A percentile compares a stretch with the other conserved stretches of the same genome.
phyloP scores from a whole-genome alignment of 2,113 vertebrate species.

The Tupaia chinensis region DNA sequence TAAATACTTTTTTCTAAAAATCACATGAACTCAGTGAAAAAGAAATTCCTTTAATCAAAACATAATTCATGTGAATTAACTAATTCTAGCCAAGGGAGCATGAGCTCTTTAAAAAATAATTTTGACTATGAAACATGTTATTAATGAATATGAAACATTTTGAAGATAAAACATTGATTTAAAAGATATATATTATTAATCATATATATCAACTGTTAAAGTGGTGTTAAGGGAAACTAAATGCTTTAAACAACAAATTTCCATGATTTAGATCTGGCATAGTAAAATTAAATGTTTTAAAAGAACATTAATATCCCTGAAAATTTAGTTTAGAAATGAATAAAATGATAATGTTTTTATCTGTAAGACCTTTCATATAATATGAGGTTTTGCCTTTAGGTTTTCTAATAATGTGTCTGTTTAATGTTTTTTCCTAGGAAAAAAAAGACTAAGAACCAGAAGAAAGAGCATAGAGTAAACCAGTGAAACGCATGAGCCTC shows the following conservation, averaged over 20 bases:
- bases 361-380: background rate
- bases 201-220: slow-evolving; percentile 54
- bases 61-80: slow-evolving; percentile 33
- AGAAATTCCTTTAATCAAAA: slow-evolving; percentile 56
- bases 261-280: background rate
- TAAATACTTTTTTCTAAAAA: slow-evolving; percentile 67
- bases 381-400: background rate
- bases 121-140: slow-evolving; percentile 45
- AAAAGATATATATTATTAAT: slow-evolving; percentile 65
- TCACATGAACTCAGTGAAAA: slow-evolving; percentile 49
- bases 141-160: slow-evolving; percentile 14
- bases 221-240: background rate
- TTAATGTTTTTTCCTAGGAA: background rate
- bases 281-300: slow-evolving; percentile 64
- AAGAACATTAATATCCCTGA: background rate
- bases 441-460: background rate
- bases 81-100: slow-evolving; percentile 55
- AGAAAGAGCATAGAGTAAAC: background rate
- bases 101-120: slow-evolving; percentile 9
- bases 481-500: background rate
- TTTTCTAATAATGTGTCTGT: background rate
- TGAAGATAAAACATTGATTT: slow-evolving; percentile 68
- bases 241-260: slow-evolving; percentile 24
- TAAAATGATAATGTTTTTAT: slow-evolving; percentile 11
- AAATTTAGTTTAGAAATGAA: slow-evolving; percentile 41